Percentiles rank a stretch among this genome's conserved stretches.
Evolutionary conservation across 2,113 vertebrate genomes (phyloP).

Genomic region (Epinephelus cyanopodus): DNA sequence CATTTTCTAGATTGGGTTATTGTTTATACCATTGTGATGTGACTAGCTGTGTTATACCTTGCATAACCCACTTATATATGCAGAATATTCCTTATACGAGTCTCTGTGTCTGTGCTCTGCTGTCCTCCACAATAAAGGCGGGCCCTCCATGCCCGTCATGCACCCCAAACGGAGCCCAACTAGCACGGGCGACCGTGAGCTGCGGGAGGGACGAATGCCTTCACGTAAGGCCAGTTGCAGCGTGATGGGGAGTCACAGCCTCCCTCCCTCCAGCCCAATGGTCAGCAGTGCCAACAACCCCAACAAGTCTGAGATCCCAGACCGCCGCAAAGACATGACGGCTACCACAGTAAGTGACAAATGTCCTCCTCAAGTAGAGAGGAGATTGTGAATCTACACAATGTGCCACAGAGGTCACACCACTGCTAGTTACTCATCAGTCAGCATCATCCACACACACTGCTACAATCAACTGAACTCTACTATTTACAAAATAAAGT

Average conservation of each 20-base stretch:
- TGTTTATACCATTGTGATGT: neutral
- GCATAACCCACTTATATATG: neutral
- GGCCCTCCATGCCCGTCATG: constrained; percentile 90
- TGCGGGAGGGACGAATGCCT: constrained; percentile 91
- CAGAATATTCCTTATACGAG: constrained; percentile 78
- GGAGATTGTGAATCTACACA: neutral
- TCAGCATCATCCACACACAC: no score
- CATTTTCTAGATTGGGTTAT: no score
- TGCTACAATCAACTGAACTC: no score
- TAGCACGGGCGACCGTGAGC: constrained; percentile 88
- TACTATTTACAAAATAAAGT: neutral
- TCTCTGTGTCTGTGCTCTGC: constrained; percentile 74
- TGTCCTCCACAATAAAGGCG: constrained; percentile 86
- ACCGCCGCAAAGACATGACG: constrained; percentile 91
- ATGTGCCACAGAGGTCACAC: no score
- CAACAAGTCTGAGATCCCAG: constrained; percentile 95
- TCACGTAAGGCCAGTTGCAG: constrained; percentile 91
- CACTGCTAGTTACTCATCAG: no score
- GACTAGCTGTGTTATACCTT: neutral
- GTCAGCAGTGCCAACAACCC: constrained; percentile 97
- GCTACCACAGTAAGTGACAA: constrained; percentile 87
- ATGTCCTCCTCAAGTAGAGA: neutral
- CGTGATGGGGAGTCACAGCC: constrained; percentile 87
- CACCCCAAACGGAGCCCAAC: constrained; percentile 94
- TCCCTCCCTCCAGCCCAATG: constrained; percentile 95